Evolutionary conservation across 1,140 invertebrate species (phyloP), one percentile per base, ranked within the genome.

Genomic region (Drosophila takahashii): DNA sequence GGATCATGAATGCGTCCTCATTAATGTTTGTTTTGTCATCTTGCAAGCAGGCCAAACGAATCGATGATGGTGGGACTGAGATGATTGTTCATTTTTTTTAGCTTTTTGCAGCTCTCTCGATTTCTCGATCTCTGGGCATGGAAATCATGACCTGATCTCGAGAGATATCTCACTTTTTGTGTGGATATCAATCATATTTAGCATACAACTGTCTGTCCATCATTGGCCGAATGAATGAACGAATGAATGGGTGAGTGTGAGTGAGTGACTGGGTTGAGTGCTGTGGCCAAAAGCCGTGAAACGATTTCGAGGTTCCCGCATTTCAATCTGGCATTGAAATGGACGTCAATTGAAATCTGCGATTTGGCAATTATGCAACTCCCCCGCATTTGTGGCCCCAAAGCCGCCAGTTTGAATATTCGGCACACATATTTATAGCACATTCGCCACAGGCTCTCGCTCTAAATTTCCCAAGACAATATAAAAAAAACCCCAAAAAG

Each of bases 381-480:
- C 22, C 16, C 44, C 66, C 9, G 50, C n/a, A 57, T 26, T 32
- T 32, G 9, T 32, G 8, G 22, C 22, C 22, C n/a, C 29, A 26
- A 47, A 18, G 9, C 13, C 0, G 4, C 9, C n/a, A 42, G 9
- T 1, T 22, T 22, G 22, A 22, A 22, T 6, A 3, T 47, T n/a
- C 13, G 26, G 26, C 44, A 34, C 61, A 64, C 52, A 69, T 57
- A 83, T 70, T 69, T 71, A 83, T 56, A 42, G 48, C 69, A 69
- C 62, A 59, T 69, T 72, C 26, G 48, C 54, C 66, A 44, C 62
- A 79, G 54, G 59, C 58, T 62, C 58, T 52, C 52, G 32, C 56
- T 27, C 75, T 64, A 87, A 87, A 87, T 87, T 87, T 87, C 83
- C 83, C 83, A 65, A 69, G 83, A 87, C 83, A 87, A 83, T 87